These are phyloP conservation scores for Philotrypesis tridentata DNA, from an alignment of 1,140 invertebrate genomes.

Conservation along the genomic window DNA sequence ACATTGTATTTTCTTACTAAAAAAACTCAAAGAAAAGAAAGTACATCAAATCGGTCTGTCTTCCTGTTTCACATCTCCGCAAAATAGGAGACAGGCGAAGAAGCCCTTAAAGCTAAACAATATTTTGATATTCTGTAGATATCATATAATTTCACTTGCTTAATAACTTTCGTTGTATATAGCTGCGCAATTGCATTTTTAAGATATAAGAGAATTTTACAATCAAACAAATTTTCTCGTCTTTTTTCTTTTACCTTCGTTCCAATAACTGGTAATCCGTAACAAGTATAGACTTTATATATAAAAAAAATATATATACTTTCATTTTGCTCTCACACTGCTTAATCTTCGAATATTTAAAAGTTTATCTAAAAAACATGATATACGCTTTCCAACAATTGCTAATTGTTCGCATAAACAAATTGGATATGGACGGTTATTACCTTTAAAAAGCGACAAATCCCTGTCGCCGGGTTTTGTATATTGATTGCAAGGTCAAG, in stretches of 20 bases:
- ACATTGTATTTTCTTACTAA: conserved; percentile 47
- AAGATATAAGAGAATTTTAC: conserved; percentile 65
- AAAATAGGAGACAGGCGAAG: conserved; percentile 46
- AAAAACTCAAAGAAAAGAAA: conserved; percentile 48
- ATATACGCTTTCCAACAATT: conserved; percentile 62
- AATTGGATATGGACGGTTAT: conserved; percentile 70
- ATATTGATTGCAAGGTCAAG: conserved; percentile 61
- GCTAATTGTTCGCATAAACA: conserved; percentile 63
- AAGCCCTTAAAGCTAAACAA: conserved; percentile 58
- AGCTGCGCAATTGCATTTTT: conserved; percentile 55
- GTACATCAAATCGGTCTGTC: conserved; percentile 45
- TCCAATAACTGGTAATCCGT: conserved; percentile 64
- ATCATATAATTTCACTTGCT: conserved; percentile 53
- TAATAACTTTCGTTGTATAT: conserved; percentile 57
- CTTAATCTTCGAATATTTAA: conserved; percentile 55
- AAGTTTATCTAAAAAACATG: conserved; percentile 58
- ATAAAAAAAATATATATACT: conserved; percentile 64
- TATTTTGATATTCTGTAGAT: conserved; percentile 60
- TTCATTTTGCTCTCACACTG: conserved; percentile 49
- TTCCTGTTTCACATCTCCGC: conserved; percentile 37
- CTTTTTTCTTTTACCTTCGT: conserved; percentile 27
- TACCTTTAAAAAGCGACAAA: conserved; percentile 61
- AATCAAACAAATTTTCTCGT: conserved; percentile 61
- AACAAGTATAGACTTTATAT: conserved; percentile 71
- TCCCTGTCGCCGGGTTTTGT: conserved; percentile 51